Percentiles rank a stretch among this genome's conserved stretches.
These are phyloP conservation scores for Sinocyclocheilus grahami DNA, from an alignment of 2,113 vertebrate species.

Conservation along the genomic window DNA sequence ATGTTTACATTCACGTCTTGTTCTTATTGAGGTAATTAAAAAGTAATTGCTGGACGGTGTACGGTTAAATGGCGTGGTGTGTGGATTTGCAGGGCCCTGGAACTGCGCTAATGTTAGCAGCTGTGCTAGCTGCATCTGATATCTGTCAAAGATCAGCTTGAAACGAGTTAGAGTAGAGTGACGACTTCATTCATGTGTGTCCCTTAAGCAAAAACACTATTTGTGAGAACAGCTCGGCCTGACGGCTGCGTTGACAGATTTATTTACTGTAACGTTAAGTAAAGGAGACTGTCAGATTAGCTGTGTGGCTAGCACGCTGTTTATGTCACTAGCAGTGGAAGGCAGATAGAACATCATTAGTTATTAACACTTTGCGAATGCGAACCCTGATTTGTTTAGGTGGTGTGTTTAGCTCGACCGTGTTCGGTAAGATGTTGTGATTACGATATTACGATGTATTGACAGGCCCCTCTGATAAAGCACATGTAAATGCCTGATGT, in stretches of 20 bases:
- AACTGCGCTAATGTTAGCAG: constrained; percentile 30
- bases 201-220: neutral
- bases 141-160: neutral
- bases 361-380: neutral
- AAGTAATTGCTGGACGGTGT: neutral
- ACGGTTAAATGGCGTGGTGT: neutral
- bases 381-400: too few relatives aligned
- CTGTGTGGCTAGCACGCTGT: neutral
- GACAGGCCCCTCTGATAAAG: neutral
- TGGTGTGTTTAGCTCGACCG: neutral
- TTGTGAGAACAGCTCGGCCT: neutral
- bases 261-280: neutral
- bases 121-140: constrained; percentile 20
- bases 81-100: constrained; percentile 18
- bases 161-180: neutral
- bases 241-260: neutral
- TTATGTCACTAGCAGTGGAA: neutral
- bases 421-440: neutral
- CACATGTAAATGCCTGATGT: neutral
- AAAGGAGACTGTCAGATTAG: neutral
- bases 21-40: constrained; percentile 1
- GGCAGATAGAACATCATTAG: neutral
- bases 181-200: neutral
- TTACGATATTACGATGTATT: neutral
- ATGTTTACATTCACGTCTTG: neutral